Conservation (phyloP, 2,113 vertebrate genomes). For the Morone saxatilis region DNA sequence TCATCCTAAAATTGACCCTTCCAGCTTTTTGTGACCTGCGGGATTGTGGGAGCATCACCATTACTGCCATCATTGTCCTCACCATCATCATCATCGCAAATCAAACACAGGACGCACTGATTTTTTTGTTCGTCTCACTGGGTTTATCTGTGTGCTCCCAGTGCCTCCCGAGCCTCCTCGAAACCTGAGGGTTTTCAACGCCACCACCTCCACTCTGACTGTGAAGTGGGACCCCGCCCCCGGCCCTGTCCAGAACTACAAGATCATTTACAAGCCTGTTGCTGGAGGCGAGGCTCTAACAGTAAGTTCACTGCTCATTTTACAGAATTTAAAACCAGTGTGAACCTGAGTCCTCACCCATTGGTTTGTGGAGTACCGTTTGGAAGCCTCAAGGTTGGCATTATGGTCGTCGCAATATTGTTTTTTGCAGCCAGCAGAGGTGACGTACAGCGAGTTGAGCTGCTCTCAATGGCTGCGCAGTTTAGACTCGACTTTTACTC, state of each 20-base stretch:
- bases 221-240: slow-evolving; percentile 94
- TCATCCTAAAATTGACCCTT: slow-evolving; percentile 34
- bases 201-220: slow-evolving; percentile 89
- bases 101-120: not conserved
- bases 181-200: slow-evolving; percentile 93
- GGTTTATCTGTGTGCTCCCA: slow-evolving; percentile 70
- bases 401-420: no score
- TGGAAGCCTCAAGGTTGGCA: no score
- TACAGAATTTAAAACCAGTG: not conserved
- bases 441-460: no score
- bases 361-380: no score
- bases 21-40: slow-evolving; percentile 30
- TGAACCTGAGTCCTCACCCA: no score
- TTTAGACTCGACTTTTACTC: no score
- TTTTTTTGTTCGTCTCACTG: slow-evolving; percentile 20
- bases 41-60: slow-evolving; percentile 37
- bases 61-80: slow-evolving; percentile 24
- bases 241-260: slow-evolving; percentile 92
- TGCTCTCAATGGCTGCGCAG: no score
- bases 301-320: slow-evolving; percentile 80
- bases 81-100: not conserved
- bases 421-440: no score
- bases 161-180: slow-evolving; percentile 88
- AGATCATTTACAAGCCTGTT: slow-evolving; percentile 85
- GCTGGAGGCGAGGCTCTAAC: slow-evolving; percentile 85